phyloP scores from a whole-genome alignment of 2,888 invertebrate genomes.

The Drosophila lacicola region DNA sequence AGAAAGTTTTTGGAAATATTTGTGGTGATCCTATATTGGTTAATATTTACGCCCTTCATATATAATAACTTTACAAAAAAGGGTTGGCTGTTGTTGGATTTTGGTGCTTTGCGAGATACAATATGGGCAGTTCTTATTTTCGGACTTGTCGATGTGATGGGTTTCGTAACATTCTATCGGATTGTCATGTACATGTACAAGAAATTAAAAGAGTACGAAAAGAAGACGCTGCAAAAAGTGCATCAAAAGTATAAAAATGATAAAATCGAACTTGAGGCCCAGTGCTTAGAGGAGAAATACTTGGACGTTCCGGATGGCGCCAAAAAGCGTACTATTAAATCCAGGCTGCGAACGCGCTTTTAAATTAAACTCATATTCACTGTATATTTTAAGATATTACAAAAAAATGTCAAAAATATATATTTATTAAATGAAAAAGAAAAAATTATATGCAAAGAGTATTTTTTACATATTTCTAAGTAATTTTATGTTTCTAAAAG shows the following conservation, averaged over 20 bases:
- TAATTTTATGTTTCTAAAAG: too few relatives aligned
- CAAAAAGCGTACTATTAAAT: background rate
- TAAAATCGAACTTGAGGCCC: conserved; percentile 10
- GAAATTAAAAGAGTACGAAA: conserved; percentile 2
- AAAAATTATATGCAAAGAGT: too few relatives aligned
- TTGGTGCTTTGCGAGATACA: conserved; percentile 4
- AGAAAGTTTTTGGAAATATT: conserved; percentile 32
- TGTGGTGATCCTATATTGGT: conserved; percentile 20
- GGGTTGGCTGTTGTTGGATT: conserved; percentile 7
- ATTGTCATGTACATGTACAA: conserved; percentile 19
- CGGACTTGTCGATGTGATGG: background rate
- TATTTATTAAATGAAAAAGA: background rate
- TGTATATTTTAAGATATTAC: background rate
- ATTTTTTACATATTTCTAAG: too few relatives aligned
- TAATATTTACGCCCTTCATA: conserved; percentile 1
- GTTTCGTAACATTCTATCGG: conserved; percentile 5
- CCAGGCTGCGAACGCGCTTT: background rate
- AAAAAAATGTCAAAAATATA: background rate
- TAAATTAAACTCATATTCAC: background rate
- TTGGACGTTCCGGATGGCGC: conserved; percentile 10
- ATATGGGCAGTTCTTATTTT: conserved; percentile 20
- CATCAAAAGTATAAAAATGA: background rate
- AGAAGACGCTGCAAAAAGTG: background rate
- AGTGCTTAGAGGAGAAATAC: background rate
- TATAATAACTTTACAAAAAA: background rate